These are phyloP conservation scores for Macrophya annulata DNA, from an alignment of 2,888 invertebrate species.

Conservation along the genomic window DNA sequence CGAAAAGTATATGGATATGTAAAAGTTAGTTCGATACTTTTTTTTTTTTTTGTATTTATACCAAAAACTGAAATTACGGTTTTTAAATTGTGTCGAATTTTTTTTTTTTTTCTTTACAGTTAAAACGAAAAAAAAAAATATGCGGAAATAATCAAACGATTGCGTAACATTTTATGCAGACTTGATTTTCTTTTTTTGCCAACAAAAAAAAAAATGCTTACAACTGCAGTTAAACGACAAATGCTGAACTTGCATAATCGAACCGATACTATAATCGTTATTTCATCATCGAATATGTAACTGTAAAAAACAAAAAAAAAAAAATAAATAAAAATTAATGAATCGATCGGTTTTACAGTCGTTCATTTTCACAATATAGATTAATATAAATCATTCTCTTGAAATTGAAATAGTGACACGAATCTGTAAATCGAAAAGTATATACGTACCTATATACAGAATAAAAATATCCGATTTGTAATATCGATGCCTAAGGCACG, in stretches of 20 bases:
- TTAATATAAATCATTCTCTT: background rate
- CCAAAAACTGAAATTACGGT: too few relatives aligned
- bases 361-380: background rate
- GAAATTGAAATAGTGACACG: background rate
- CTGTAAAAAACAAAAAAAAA: background rate
- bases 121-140: background rate
- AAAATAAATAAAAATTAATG: background rate
- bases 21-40: background rate
- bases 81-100: background rate
- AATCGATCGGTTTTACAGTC: background rate
- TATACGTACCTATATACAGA: background rate
- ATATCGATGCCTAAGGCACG: background rate
- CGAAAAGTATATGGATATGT: too few relatives aligned
- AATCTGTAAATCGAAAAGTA: background rate
- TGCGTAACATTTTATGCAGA: background rate
- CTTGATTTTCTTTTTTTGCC: background rate
- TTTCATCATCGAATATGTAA: constrained; percentile 18
- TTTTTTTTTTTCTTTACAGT: background rate
- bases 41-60: too few relatives aligned
- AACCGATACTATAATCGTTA: background rate
- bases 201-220: background rate
- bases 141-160: background rate
- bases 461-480: background rate
- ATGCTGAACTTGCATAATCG: constrained; percentile 27
- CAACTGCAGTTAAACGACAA: background rate